A percentile compares a stretch with the other conserved stretches of the same genome.
Evolutionary conservation across 2,113 vertebrate genomes (phyloP).

Genomic region (Psammodynastes pulverulentus): DNA sequence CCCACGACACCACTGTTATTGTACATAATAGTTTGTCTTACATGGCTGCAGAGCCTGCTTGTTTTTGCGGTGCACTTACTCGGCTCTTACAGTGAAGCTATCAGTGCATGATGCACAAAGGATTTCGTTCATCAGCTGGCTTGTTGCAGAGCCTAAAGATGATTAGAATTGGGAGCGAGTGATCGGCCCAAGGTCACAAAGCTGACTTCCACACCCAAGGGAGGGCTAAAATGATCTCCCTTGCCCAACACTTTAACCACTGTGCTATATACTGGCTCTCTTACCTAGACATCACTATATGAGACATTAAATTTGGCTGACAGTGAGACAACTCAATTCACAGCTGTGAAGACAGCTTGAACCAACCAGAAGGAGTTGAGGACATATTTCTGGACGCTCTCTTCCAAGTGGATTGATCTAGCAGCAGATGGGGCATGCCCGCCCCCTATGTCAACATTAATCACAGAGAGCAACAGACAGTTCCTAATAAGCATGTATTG

Average conservation of each 20-base stretch:
- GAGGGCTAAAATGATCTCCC: neutral
- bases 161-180: neutral
- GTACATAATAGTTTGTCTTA: neutral
- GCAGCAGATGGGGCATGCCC: neutral
- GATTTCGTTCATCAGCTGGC: neutral
- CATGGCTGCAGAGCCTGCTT: neutral
- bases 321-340: neutral
- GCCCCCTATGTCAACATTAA: neutral
- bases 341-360: neutral
- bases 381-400: neutral
- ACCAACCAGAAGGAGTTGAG: neutral
- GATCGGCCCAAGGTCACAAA: neutral
- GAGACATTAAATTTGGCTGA: neutral
- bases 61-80: neutral
- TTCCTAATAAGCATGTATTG: neutral
- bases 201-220: neutral
- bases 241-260: neutral
- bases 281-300: neutral
- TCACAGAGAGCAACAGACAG: neutral
- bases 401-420: neutral
- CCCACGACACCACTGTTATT: accelerated
- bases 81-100: neutral
- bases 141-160: neutral
- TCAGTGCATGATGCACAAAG: neutral
- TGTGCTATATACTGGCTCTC: neutral